Evolutionary conservation across 1,140 invertebrate species (phyloP).

Genomic region (Eufriesea mexicana): DNA sequence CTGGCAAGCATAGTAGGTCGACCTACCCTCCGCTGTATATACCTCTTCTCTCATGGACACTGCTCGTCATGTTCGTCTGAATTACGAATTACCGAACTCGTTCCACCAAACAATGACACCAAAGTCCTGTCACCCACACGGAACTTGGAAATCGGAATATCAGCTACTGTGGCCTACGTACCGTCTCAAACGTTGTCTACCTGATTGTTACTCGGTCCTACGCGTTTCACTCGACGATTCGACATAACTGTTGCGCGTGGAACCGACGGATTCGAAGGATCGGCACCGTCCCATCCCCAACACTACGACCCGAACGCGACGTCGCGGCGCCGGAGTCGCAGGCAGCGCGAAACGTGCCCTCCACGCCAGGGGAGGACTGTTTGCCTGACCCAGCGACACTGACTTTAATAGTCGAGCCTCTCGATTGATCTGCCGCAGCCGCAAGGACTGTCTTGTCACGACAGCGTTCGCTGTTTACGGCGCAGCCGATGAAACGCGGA

Average conservation of each 20-base stretch:
- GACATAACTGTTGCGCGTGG: not conserved
- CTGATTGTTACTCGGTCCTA: too few species aligned
- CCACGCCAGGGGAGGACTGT: conserved; percentile 46
- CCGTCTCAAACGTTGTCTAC: too few species aligned
- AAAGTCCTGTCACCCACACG: too few species aligned
- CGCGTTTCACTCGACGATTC: not conserved
- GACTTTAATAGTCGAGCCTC: conserved; percentile 69
- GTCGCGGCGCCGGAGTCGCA: not conserved
- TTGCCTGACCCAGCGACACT: conserved; percentile 36
- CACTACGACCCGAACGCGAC: not conserved
- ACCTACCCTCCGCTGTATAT: too few species aligned
- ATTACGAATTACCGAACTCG: too few species aligned
- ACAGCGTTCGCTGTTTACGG: conserved; percentile 32
- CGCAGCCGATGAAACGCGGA: conserved; percentile 22
- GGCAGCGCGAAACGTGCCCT: conserved; percentile 17
- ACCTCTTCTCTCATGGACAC: too few species aligned
- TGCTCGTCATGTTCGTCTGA: too few species aligned
- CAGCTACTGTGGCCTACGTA: too few species aligned
- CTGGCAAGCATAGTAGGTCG: too few species aligned
- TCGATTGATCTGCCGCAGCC: conserved; percentile 74
- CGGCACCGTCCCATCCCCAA: not conserved
- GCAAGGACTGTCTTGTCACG: conserved; percentile 55
- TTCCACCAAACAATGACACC: too few species aligned
- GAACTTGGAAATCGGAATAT: too few species aligned
- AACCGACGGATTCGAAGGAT: not conserved